Base-by-base conservation (phyloP, 2,113 vertebrate genomes). In the Hucho hucho region DNA sequence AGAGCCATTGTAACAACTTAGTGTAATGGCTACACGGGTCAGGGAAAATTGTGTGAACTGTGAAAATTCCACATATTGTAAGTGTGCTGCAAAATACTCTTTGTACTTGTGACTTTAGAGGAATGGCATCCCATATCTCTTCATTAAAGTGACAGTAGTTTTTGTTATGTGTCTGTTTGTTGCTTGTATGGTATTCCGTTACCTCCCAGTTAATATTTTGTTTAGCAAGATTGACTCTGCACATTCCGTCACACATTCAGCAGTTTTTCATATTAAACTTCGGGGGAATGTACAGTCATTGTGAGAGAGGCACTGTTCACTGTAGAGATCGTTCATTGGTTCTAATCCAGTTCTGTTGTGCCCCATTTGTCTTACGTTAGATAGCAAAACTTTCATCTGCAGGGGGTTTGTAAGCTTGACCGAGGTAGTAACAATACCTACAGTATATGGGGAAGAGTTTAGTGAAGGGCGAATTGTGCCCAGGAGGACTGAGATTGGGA, bases 191-290 rank as follows among this genome's bases (percentile, higher is more conserved):
- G 67, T 75, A 68, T 75, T 85, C 85, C 73, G 86, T 85, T 84
- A 67, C 72, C 73, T 81, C 88, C 84, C 78, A 75, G 86, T 90
- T 87, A 88, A 88, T 83, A 79, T 86, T 86, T 81, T 65, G 84
- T 77, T 82, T 25, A 78, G 65, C 65, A 74, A 43, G 64, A 74
- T 75, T 83, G 79, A 80, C 69, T 47, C 67, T 75, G 78, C 81
- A 69, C 64, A 64, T 82, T 86, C 47, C 9, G 37, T 43, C 37
- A 43, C 37, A 9, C 37, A 43, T 43, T 43, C 37, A 43, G 37
- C 37, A 11, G 37, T 43, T 43, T 43, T 12, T 43, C 37, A 43
- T 43, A 43, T 43, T 11, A 43, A 43, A 43, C 9, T 43, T 43
- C 37, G 37, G 37, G 37, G 37, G 9, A 43, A 43, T 43, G 37